Percentiles rank a stretch among this genome's conserved stretches.
phyloP scores from a whole-genome alignment of 2,797 vertebrate species.

The Atherinosoma microstoma region DNA sequence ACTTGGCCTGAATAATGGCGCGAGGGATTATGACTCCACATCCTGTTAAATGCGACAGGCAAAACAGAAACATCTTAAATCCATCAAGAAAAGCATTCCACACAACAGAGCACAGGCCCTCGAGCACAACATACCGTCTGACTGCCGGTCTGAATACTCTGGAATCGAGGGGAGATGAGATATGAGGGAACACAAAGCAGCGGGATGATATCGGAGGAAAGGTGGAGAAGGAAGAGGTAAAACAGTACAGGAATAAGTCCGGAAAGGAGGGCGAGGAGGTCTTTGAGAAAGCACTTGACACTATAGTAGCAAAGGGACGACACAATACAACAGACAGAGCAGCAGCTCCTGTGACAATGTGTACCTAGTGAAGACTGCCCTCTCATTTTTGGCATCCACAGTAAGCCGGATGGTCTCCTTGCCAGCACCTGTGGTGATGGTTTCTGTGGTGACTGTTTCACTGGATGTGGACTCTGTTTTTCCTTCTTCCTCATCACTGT shows the following conservation, averaged over 20 bases:
- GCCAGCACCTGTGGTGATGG: slow-evolving; percentile 77
- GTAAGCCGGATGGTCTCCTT: slow-evolving; percentile 81
- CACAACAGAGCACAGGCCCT: slow-evolving; percentile 58
- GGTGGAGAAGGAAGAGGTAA: slow-evolving; percentile 52
- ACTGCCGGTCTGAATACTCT: slow-evolving; percentile 84
- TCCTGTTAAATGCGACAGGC: slow-evolving; percentile 64
- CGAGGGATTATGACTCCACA: slow-evolving; percentile 27
- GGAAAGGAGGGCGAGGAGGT: slow-evolving; percentile 10
- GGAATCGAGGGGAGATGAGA: slow-evolving; percentile 71
- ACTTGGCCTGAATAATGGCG: slow-evolving; percentile 22
- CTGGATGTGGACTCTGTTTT: slow-evolving; percentile 70
- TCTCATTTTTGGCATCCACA: slow-evolving; percentile 81
- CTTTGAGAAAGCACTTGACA: slow-evolving; percentile 37
- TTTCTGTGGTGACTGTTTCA: slow-evolving; percentile 75
- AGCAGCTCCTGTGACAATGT: slow-evolving; percentile 8
- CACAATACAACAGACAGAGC: slow-evolving; percentile 17
- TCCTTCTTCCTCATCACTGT: slow-evolving; percentile 87
- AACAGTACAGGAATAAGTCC: slow-evolving; percentile 36
- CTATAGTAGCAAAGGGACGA: neutral
- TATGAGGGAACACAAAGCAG: slow-evolving; percentile 63
- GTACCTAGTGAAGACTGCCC: slow-evolving; percentile 80
- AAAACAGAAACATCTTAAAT: slow-evolving; percentile 61
- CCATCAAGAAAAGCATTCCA: slow-evolving; percentile 61
- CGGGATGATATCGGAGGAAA: slow-evolving; percentile 57
- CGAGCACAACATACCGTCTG: slow-evolving; percentile 81